These are phyloP conservation scores for Hozukius guyotensis DNA, from an alignment of 2,797 vertebrate species.

Conservation along the genomic window DNA sequence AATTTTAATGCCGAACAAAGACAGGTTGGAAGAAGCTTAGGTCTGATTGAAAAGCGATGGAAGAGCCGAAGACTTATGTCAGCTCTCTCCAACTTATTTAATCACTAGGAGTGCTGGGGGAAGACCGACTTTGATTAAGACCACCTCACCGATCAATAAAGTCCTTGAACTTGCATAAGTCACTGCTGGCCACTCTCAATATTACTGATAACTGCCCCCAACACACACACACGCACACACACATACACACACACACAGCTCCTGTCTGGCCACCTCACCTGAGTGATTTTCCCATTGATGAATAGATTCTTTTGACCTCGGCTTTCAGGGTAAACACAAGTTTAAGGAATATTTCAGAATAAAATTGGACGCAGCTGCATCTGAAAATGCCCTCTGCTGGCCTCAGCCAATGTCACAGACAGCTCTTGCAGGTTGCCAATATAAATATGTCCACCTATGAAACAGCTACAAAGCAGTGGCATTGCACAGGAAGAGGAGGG, in stretches of 20 bases:
- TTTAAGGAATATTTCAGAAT: slow-evolving; percentile 49
- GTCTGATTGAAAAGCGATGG: slow-evolving; percentile 74
- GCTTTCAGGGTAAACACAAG: slow-evolving; percentile 42
- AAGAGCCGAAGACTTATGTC: slow-evolving; percentile 81
- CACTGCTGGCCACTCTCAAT: slow-evolving; percentile 82
- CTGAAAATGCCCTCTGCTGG: slow-evolving; percentile 19
- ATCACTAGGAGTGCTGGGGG: slow-evolving; percentile 88
- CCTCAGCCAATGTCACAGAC: slow-evolving; percentile 36
- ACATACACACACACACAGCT: slow-evolving; percentile 19
- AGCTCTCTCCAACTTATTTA: slow-evolving; percentile 86
- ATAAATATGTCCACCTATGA: slow-evolving; percentile 47
- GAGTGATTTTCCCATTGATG: slow-evolving; percentile 61
- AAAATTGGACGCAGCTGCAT: slow-evolving; percentile 58
- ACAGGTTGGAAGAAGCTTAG: slow-evolving; percentile 70
- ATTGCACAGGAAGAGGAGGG: not conserved
- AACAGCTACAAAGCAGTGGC: not conserved
- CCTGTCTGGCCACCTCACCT: slow-evolving; percentile 32
- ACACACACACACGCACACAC: slow-evolving; percentile 29
- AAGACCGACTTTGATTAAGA: slow-evolving; percentile 90
- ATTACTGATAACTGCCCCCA: slow-evolving; percentile 72
- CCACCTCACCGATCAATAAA: slow-evolving; percentile 88
- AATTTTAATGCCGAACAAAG: slow-evolving; percentile 32
- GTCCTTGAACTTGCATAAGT: slow-evolving; percentile 92
- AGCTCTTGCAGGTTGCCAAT: slow-evolving; percentile 37
- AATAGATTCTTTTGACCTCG: slow-evolving; percentile 44